Conservation (phyloP, 1,140 invertebrate species). For the Drosophila baimaii region DNA sequence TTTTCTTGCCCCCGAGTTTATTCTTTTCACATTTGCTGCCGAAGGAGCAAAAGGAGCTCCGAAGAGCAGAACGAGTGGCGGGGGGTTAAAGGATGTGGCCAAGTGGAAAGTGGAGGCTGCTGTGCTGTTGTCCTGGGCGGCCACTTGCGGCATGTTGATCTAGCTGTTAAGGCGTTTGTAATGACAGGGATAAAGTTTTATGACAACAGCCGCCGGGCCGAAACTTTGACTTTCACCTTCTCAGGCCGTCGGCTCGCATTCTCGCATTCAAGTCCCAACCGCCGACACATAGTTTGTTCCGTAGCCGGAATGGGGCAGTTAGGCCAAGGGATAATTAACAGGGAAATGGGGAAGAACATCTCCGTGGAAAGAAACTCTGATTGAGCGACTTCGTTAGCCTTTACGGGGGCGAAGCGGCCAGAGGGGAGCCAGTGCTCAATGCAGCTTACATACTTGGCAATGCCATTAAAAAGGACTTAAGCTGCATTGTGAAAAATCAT, state of each 20-base stretch:
- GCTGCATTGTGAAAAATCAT: background rate
- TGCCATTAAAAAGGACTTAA: background rate
- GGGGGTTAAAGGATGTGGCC: slow-evolving; percentile 14
- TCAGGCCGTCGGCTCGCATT: background rate
- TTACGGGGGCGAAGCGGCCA: too few species aligned
- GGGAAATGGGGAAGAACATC: background rate
- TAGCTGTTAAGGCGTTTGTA: slow-evolving; percentile 64
- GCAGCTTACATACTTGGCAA: too few species aligned
- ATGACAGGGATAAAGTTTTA: slow-evolving; percentile 66
- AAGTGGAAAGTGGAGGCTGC: slow-evolving; percentile 5
- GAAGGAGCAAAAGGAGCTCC: background rate
- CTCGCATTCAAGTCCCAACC: background rate
- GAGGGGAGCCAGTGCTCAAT: too few species aligned
- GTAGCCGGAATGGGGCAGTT: background rate
- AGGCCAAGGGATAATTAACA: slow-evolving; percentile 6
- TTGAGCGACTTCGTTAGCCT: background rate
- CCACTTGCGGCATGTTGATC: slow-evolving; percentile 66
- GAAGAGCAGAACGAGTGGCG: background rate
- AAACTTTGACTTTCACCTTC: slow-evolving; percentile 49
- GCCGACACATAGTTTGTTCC: slow-evolving; percentile 3
- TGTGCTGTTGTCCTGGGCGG: slow-evolving; percentile 11
- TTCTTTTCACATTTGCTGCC: slow-evolving; percentile 17
- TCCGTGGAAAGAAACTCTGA: background rate
- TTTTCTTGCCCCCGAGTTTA: slow-evolving; percentile 5
- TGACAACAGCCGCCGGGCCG: slow-evolving; percentile 48